Evolutionary conservation across 2,888 invertebrate species (phyloP).

Genomic region (Scelioninae gen. 1): DNA sequence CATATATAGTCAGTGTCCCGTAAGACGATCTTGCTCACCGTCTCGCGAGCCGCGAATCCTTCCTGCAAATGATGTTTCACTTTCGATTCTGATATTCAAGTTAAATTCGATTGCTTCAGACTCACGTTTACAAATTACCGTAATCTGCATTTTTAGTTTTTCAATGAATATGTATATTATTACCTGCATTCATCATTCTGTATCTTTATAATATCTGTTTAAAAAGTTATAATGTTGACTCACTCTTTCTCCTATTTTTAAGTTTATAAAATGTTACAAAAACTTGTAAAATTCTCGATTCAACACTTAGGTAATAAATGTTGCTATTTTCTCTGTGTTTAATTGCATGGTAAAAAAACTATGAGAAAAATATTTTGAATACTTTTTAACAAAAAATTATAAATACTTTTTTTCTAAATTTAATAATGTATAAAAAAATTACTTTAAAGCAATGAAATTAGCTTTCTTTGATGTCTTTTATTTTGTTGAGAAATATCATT

Average conservation of each 20-base stretch:
- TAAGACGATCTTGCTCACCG: slow-evolving; percentile 16
- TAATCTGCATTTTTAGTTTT: neutral
- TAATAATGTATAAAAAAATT: too few species aligned
- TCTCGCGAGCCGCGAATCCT: slow-evolving; percentile 8
- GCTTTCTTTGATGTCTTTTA: too few species aligned
- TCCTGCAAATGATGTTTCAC: slow-evolving; percentile 5
- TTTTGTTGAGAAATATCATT: too few species aligned
- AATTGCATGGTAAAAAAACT: too few species aligned
- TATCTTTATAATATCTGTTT: neutral
- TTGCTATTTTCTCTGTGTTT: too few species aligned
- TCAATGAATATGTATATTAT: neutral
- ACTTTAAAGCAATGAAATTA: too few species aligned
- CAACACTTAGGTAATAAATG: too few species aligned
- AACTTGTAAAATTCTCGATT: too few species aligned
- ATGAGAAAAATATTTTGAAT: neutral
- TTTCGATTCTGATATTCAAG: slow-evolving; percentile 13
- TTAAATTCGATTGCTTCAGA: slow-evolving; percentile 5
- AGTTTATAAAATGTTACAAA: too few species aligned
- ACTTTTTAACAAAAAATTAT: too few species aligned
- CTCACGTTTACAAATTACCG: slow-evolving; percentile 1
- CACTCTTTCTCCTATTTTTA: neutral
- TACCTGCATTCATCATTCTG: neutral
- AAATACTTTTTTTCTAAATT: too few species aligned
- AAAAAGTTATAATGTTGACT: neutral
- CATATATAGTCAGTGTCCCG: slow-evolving; percentile 17